A percentile compares a stretch with the other conserved stretches of the same genome.
Evolutionary conservation across 2,113 vertebrate genomes (phyloP).

Genomic region (Pseudonaja textilis): DNA sequence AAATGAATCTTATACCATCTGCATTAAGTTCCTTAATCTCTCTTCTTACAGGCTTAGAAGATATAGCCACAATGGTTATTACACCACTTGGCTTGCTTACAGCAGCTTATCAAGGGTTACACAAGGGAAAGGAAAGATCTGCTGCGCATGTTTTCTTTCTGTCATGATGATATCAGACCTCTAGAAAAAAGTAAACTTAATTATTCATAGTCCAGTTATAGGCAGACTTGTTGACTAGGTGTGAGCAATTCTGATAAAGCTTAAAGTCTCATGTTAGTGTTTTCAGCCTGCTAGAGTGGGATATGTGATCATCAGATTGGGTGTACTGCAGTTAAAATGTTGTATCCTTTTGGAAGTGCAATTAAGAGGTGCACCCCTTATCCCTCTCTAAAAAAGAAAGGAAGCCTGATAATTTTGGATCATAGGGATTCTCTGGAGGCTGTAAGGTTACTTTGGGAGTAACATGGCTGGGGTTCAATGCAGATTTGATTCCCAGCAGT

Average conservation of each 20-base stretch:
- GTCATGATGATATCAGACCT: neutral
- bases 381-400: neutral
- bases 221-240: neutral
- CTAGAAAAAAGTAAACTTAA: conserved; percentile 13
- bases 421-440: no score
- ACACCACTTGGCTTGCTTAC: neutral
- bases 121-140: neutral
- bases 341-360: neutral
- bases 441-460: no score
- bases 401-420: neutral
- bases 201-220: neutral
- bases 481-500: neutral
- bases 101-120: neutral
- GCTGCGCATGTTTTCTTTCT: no score
- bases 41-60: neutral
- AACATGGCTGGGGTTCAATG: neutral
- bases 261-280: neutral
- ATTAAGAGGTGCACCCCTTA: neutral
- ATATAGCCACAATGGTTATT: neutral
- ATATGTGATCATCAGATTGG: neutral
- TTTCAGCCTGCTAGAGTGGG: neutral
- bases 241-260: neutral
- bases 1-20: neutral
- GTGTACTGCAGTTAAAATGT: neutral
- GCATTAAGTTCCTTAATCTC: neutral